phyloP scores from a whole-genome alignment of 2,888 invertebrate genomes.

The Euspilapteryx auroguttella region DNA sequence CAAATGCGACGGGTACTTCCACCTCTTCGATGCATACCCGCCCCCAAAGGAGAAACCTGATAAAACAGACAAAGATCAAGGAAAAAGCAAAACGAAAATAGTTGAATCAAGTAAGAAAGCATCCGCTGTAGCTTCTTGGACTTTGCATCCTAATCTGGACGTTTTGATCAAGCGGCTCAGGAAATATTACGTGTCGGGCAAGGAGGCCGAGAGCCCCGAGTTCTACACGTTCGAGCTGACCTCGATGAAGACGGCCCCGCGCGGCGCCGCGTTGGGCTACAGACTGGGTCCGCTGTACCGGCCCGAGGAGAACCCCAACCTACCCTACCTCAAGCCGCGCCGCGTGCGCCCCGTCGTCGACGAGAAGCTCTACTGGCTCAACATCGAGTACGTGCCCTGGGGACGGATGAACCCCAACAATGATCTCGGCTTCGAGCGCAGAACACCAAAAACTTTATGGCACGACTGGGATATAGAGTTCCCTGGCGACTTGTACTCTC shows the following conservation, averaged over 20 bases:
- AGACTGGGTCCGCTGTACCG: slow-evolving; percentile 42
- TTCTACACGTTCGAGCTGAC: slow-evolving; percentile 63
- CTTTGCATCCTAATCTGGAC: slow-evolving; percentile 35
- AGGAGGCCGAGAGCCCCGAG: slow-evolving; percentile 22
- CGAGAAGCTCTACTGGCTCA: slow-evolving; percentile 52
- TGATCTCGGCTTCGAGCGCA: slow-evolving; percentile 32
- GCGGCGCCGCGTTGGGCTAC: slow-evolving; percentile 36
- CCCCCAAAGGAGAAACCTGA: slow-evolving; percentile 21
- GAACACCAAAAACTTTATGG: slow-evolving; percentile 47
- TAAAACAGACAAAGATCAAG: slow-evolving; percentile 3
- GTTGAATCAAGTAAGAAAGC: slow-evolving; percentile 10
- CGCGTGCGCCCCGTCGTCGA: slow-evolving; percentile 28
- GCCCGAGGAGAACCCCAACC: slow-evolving; percentile 36
- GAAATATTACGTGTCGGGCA: slow-evolving; percentile 15
- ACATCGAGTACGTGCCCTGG: slow-evolving; percentile 41
- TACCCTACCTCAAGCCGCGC: slow-evolving; percentile 27
- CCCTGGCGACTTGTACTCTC: slow-evolving; percentile 66
- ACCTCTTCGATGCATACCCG: slow-evolving; percentile 66
- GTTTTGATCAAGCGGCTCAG: slow-evolving; percentile 25
- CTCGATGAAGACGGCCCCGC: slow-evolving; percentile 54
- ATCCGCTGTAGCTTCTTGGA: slow-evolving; percentile 39
- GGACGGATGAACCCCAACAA: slow-evolving; percentile 31
- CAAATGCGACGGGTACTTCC: slow-evolving; percentile 53
- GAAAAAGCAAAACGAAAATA: slow-evolving; percentile 1
- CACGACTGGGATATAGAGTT: slow-evolving; percentile 72